These are phyloP conservation scores for Agrotis puta DNA, from an alignment of 2,888 invertebrate genomes.

Conservation along the genomic window DNA sequence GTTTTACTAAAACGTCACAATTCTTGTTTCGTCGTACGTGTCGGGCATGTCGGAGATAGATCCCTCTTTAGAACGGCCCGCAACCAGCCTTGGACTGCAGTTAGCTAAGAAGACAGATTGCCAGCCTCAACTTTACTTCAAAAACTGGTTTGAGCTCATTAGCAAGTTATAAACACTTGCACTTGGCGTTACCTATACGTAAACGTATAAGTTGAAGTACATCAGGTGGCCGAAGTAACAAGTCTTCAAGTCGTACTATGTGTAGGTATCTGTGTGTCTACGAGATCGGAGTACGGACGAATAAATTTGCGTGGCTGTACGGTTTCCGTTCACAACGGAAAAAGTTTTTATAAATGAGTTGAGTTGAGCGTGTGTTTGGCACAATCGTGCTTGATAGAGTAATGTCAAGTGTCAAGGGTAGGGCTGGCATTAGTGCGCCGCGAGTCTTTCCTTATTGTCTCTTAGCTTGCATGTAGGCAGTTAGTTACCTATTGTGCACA, in stretches of 20 bases:
- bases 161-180: slow-evolving; percentile 60
- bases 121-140: slow-evolving; percentile 41
- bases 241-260: slow-evolving; percentile 40
- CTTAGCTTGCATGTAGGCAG: slow-evolving; percentile 5
- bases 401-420: slow-evolving; percentile 79
- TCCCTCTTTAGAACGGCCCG: slow-evolving; percentile 23
- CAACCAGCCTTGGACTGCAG: slow-evolving; percentile 36
- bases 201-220: slow-evolving; percentile 43
- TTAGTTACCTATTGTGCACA: slow-evolving; percentile 4
- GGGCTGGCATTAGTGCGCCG: slow-evolving; percentile 65
- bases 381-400: slow-evolving; percentile 69
- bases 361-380: slow-evolving; percentile 49
- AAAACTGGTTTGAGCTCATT: slow-evolving; percentile 57
- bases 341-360: slow-evolving; percentile 56
- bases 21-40: background rate
- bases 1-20: background rate
- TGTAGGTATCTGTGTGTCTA: slow-evolving; percentile 28
- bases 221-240: slow-evolving; percentile 55
- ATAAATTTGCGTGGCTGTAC: slow-evolving; percentile 63
- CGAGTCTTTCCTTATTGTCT: slow-evolving; percentile 50
- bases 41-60: slow-evolving; percentile 2
- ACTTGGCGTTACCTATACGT: slow-evolving; percentile 51
- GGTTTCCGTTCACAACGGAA: slow-evolving; percentile 61
- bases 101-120: slow-evolving; percentile 49
- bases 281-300: slow-evolving; percentile 48